These are phyloP conservation scores for Drosophila histrio DNA, from an alignment of 2,888 invertebrate species.

Conservation along the genomic window DNA sequence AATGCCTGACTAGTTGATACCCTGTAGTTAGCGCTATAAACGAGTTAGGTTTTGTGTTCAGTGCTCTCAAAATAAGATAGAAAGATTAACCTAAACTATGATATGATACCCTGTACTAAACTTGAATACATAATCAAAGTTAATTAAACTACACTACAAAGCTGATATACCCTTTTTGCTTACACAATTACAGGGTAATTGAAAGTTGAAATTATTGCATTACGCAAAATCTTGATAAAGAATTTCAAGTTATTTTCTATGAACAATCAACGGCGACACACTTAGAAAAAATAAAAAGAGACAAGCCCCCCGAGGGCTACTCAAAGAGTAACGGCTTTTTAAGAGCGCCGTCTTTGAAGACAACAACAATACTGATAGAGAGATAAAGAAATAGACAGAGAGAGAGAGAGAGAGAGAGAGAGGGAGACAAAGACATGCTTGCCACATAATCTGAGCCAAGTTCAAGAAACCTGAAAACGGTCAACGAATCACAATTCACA, in stretches of 20 bases:
- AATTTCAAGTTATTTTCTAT: slow-evolving; percentile 43
- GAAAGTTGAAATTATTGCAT: slow-evolving; percentile 45
- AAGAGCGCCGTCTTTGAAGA: slow-evolving; percentile 22
- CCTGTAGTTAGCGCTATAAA: too few relatives aligned
- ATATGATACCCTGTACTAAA: background rate
- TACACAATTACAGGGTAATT: background rate
- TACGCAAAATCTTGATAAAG: slow-evolving; percentile 60
- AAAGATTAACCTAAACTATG: background rate
- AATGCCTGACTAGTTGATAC: background rate
- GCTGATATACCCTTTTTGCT: background rate
- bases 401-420: background rate
- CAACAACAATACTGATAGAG: slow-evolving; percentile 13
- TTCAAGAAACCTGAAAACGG: slow-evolving; percentile 47
- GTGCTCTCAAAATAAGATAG: background rate
- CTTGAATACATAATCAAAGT: too few relatives aligned
- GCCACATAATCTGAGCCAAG: slow-evolving; percentile 32
- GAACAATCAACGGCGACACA: slow-evolving; percentile 44
- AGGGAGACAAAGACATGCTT: background rate
- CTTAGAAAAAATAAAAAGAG: slow-evolving; percentile 20
- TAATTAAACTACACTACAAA: background rate
- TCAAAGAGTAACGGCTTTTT: slow-evolving; percentile 46
- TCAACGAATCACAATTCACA: slow-evolving; percentile 6
- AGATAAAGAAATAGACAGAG: background rate
- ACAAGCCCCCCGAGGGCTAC: slow-evolving; percentile 24
- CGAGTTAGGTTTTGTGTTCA: too few relatives aligned